Evolutionary conservation across 2,888 invertebrate species (phyloP).

Genomic region (Macrosiphum euphorbiae): DNA sequence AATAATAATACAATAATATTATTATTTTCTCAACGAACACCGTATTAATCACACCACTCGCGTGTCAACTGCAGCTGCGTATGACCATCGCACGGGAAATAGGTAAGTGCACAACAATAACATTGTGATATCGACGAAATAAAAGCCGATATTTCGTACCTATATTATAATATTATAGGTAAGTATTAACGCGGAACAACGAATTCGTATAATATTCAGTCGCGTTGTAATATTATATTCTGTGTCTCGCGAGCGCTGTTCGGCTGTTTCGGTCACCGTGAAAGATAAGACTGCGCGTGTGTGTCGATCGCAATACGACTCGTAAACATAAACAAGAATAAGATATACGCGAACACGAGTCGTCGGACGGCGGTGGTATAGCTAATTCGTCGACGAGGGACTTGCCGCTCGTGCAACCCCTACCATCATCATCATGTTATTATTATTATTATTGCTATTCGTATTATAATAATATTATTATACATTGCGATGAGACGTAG

Average conservation of each 20-base stretch:
- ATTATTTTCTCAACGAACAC: neutral
- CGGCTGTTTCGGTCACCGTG: constrained; percentile 29
- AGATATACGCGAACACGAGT: neutral
- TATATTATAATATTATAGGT: neutral
- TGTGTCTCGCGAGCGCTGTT: constrained; percentile 7
- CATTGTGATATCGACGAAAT: neutral
- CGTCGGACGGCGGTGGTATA: neutral
- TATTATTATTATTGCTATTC: neutral
- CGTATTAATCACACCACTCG: neutral
- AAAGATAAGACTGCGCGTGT: constrained; percentile 28
- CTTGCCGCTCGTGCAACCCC: neutral
- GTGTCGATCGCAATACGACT: neutral
- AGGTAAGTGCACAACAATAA: neutral
- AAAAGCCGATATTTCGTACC: neutral
- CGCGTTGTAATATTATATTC: neutral
- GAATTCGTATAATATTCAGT: neutral
- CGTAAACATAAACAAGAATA: neutral
- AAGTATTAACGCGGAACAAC: too few species aligned
- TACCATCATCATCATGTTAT: neutral
- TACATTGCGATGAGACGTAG: neutral
- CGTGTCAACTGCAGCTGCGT: neutral
- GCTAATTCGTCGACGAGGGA: neutral
- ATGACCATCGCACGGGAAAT: neutral
- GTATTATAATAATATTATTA: neutral
- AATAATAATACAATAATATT: too few species aligned